Evolutionary conservation across 2,888 invertebrate species (phyloP).

Genomic region (Trisateles emortualis): DNA sequence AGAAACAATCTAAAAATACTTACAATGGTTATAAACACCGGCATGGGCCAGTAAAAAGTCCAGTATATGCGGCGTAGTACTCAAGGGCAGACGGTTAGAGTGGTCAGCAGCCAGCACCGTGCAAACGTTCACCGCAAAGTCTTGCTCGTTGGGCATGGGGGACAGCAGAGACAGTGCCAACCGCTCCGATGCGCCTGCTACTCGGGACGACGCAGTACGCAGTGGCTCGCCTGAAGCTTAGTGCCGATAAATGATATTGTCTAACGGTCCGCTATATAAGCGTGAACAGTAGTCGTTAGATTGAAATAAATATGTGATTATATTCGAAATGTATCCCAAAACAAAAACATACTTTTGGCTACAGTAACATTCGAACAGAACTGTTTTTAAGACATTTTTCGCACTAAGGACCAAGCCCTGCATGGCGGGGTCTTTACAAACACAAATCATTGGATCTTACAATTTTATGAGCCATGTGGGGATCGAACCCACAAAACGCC

Average conservation of each 20-base stretch:
- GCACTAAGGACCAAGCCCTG: too few relatives aligned
- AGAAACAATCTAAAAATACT: too few relatives aligned
- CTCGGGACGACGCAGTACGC: conserved; percentile 59
- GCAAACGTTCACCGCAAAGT: conserved; percentile 99
- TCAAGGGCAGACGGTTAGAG: conserved; percentile 94
- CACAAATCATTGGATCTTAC: too few relatives aligned
- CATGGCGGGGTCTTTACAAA: too few relatives aligned
- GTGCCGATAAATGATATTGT: conserved; percentile 41
- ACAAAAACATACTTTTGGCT: too few relatives aligned
- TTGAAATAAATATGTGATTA: too few relatives aligned
- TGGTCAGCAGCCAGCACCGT: conserved; percentile 98
- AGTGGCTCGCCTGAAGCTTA: conserved; percentile 78
- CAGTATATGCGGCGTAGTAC: conserved; percentile 94
- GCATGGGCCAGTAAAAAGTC: conserved; percentile 97
- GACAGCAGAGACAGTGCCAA: conserved; percentile 96
- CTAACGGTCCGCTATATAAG: conserved; percentile 29
- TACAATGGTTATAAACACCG: conserved; percentile 96
- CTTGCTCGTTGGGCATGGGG: conserved; percentile 99
- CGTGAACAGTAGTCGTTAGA: too few relatives aligned
- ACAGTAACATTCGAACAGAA: too few relatives aligned
- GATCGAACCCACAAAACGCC: too few relatives aligned
- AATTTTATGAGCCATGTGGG: too few relatives aligned
- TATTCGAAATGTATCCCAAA: too few relatives aligned
- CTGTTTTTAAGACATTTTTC: too few relatives aligned
- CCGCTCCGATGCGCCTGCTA: conserved; percentile 89